Base-by-base conservation (phyloP, 2,113 vertebrate species). In the Marmota monax region DNA sequence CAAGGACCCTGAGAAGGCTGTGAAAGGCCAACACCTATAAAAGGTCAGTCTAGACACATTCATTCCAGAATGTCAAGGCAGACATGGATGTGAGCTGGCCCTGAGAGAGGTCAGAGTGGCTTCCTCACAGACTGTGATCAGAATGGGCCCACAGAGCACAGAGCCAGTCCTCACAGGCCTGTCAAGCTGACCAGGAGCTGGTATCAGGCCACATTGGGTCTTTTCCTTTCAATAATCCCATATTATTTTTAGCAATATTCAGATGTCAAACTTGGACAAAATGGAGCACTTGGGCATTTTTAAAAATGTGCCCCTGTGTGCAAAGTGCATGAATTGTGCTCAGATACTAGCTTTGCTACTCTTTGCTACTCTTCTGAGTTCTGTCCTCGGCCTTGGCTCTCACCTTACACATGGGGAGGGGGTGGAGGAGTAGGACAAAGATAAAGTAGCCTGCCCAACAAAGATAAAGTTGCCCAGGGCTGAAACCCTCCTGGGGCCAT, bases 231-330 rank as follows among this genome's bases (percentile, higher is more conserved):
- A 95, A 84, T 82, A 72, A 84, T 88, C 51, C 23, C 34, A 22
- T 88, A 48, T 92, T 92, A 74, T 42, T 76, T 96, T 95, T 84
- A 90, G 58, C 45, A n/a, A 82, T 87, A 37, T 79, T 87, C 80
- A 58, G 80, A 88, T 67, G 20, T 88, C 51, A n/a, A 90, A 82
- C 13, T 72, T 61, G 45, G 25, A 37, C 56, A 94, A 45, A 95
- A 77, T 77, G 7, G 34, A 79, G 34, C 63, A 67, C 42, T 51
- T 92, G 39, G 39, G 80, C 48, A 61, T 93, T 84, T 65, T 87
- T 56, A 20, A 5, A 17, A 67, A n/a, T 45, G 91, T 25, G 32
- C 29, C 51, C 25, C 73, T 69, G 18, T 85, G 77, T 39, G 29
- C 61, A 92, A 96, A 96, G 67, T 4, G 9, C 11, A 85, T 67